Evolutionary conservation across 2,797 vertebrate genomes (phyloP).

Genomic region (Tragopan temminckii): DNA sequence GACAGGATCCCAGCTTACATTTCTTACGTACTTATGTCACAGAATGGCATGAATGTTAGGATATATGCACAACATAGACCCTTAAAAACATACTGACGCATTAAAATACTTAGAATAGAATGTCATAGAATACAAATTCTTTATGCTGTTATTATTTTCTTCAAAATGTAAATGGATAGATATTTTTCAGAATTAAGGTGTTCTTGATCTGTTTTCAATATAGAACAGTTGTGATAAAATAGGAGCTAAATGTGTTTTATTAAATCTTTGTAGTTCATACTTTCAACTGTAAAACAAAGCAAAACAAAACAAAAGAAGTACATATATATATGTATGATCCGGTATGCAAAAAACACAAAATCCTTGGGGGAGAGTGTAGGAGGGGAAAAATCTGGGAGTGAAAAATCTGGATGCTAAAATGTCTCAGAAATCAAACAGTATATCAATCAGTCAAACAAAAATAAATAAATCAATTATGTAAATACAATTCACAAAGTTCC

Average conservation of each 20-base stretch:
- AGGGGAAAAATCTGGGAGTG: background rate
- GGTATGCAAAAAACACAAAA: background rate
- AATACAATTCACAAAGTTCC: slow-evolving; percentile 1
- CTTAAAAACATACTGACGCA: background rate
- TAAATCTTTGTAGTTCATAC: background rate
- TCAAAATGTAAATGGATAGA: background rate
- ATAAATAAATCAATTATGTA: slow-evolving; percentile 42
- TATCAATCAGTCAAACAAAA: background rate
- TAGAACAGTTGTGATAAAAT: background rate
- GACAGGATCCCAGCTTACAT: background rate
- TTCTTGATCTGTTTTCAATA: background rate
- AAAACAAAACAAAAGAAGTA: background rate
- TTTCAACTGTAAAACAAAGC: background rate
- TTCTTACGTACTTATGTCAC: background rate
- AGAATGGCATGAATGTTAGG: background rate
- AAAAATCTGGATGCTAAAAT: background rate
- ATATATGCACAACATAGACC: background rate
- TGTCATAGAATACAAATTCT: background rate
- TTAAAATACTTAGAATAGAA: background rate
- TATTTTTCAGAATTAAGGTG: background rate
- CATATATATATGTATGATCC: background rate
- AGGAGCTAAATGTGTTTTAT: background rate
- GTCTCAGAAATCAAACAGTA: background rate
- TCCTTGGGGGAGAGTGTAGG: background rate
- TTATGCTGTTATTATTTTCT: background rate